A percentile compares a stretch with the other conserved stretches of the same genome.
These are phyloP conservation scores for Sebastes jordani DNA, from an alignment of 2,797 vertebrate species.

Conservation along the genomic window DNA sequence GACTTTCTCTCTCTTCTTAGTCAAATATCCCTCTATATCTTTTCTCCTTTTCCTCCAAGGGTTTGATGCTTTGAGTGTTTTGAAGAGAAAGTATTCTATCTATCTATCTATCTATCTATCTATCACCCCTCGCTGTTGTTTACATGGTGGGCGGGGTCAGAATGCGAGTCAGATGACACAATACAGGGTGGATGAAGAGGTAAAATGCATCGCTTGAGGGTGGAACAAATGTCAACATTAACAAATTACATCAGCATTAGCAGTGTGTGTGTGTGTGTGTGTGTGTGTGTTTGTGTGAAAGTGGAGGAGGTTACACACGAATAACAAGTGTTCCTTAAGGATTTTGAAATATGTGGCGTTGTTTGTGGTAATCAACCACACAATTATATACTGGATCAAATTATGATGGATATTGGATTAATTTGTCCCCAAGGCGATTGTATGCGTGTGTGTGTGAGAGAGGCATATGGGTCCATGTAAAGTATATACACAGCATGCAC, in stretches of 20 bases:
- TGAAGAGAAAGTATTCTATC: neutral
- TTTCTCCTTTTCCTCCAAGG: neutral
- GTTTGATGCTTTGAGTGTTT: neutral
- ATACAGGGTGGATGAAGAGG: constrained; percentile 31
- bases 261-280: constrained; percentile 1
- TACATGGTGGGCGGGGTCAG: constrained; percentile 4
- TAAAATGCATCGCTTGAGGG: constrained; percentile 47
- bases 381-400: neutral
- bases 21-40: neutral
- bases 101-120: neutral
- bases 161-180: constrained; percentile 23
- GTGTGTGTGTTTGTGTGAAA: neutral
- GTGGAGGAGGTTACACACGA: neutral
- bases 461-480: neutral
- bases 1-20: neutral
- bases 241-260: constrained; percentile 55
- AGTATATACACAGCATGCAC: neutral
- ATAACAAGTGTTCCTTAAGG: neutral
- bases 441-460: neutral
- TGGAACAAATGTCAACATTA: constrained; percentile 62
- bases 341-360: constrained; percentile 2
- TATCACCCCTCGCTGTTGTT: neutral
- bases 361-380: neutral
- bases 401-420: neutral
- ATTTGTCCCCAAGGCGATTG: neutral